phyloP scores from a whole-genome alignment of 64 coral and sea anemone genomes.

The Pocillopora damicornis region DNA sequence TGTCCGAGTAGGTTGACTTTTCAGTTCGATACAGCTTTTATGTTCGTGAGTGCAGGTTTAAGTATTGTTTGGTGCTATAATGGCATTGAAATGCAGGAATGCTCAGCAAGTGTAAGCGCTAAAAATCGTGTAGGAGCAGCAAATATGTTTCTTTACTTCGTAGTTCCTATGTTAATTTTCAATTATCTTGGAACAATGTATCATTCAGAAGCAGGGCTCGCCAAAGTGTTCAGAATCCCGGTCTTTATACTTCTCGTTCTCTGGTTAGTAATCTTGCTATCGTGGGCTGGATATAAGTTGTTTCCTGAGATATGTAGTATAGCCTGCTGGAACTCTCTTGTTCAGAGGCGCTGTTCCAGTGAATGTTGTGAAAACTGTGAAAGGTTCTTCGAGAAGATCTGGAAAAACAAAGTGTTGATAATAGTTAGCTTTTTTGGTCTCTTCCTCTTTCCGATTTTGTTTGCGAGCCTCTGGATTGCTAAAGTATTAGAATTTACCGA shows the following conservation, averaged over 20 bases:
- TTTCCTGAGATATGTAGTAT: background rate
- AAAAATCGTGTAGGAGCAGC: constrained; percentile 45
- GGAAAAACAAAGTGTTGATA: no score
- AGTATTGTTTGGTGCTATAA: constrained; percentile 53
- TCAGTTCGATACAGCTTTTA: constrained; percentile 75
- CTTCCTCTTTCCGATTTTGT: no score
- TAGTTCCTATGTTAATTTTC: constrained; percentile 46
- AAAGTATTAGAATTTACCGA: no score
- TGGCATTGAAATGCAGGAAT: background rate
- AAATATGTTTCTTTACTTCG: constrained; percentile 52
- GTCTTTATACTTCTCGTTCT: background rate
- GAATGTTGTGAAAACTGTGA: no score
- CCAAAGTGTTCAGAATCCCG: background rate
- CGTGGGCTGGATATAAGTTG: constrained; percentile 26
- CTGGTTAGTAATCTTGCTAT: background rate
- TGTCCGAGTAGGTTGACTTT: constrained; percentile 62
- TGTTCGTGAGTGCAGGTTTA: constrained; percentile 65
- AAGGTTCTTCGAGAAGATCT: no score
- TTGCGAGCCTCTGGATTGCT: no score
- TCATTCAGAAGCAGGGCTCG: background rate
- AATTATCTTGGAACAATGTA: constrained; percentile 70
- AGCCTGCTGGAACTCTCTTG: no score
- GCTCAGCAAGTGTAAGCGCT: background rate
- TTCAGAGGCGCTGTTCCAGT: no score
- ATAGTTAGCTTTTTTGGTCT: no score